Evolutionary conservation across 2,113 vertebrate genomes (phyloP).

Genomic region (Ondatra zibethicus): DNA sequence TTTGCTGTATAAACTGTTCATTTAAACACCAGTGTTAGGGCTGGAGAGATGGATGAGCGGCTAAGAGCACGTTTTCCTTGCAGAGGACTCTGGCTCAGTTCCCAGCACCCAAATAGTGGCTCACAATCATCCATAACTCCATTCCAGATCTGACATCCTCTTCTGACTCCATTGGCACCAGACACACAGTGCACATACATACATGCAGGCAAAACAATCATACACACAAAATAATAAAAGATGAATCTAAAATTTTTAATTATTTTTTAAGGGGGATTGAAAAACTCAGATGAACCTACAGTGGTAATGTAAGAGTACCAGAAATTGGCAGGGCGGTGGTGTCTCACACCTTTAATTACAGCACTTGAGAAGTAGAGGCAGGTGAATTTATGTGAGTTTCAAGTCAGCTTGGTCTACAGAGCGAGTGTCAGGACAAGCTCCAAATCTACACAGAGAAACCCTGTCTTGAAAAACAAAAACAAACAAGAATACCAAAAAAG

Average conservation of each 20-base stretch:
- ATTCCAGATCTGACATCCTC: background rate
- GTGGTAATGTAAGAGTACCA: background rate
- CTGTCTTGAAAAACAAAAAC: too few relatives aligned
- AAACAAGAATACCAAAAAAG: background rate
- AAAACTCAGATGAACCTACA: constrained; percentile 35
- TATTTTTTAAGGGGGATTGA: background rate
- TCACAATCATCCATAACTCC: background rate
- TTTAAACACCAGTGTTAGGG: background rate
- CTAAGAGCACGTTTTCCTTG: background rate
- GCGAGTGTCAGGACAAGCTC: too few relatives aligned
- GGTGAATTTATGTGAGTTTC: too few relatives aligned
- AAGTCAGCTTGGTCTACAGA: too few relatives aligned
- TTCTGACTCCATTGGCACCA: background rate
- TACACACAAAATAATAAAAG: background rate
- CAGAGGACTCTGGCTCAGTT: background rate
- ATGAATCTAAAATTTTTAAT: background rate
- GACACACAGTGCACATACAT: background rate
- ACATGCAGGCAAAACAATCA: background rate
- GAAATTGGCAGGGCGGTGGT: background rate
- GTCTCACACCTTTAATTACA: too few relatives aligned
- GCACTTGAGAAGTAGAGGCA: too few relatives aligned
- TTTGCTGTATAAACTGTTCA: background rate
- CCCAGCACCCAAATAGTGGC: background rate
- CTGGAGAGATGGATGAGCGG: background rate
- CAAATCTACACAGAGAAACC: too few relatives aligned